These are phyloP conservation scores for Hormiphora californensis DNA, from an alignment of 37 sponge, comb jelly and placozoan species.

Conservation along the genomic window DNA sequence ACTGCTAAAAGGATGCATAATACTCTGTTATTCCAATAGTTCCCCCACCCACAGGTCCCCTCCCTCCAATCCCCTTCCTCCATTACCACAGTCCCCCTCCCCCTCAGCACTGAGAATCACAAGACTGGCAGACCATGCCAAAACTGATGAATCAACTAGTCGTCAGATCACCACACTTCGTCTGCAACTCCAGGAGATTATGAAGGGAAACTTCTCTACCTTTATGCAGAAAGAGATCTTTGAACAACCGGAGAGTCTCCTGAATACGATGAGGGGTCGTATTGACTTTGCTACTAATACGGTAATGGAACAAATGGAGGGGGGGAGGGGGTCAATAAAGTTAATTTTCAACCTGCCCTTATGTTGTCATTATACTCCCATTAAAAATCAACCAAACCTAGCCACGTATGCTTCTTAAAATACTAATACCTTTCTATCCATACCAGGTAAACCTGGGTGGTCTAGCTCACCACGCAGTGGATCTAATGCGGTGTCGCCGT, in stretches of 20 bases:
- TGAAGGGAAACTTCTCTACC: constrained; percentile 90
- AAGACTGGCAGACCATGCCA: constrained; percentile 65
- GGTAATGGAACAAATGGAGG: too few relatives aligned
- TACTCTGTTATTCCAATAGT: too few relatives aligned
- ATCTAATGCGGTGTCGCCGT: constrained; percentile 78
- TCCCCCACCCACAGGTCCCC: too few relatives aligned
- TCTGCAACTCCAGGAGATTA: constrained; percentile 91
- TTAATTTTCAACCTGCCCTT: background rate
- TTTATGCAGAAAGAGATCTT: constrained; percentile 99
- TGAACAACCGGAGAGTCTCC: constrained; percentile 94
- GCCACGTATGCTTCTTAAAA: background rate
- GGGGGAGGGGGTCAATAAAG: background rate
- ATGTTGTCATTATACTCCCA: too few relatives aligned
- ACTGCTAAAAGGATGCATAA: too few relatives aligned
- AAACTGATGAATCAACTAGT: constrained; percentile 55
- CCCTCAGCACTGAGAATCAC: constrained; percentile 75
- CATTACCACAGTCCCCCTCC: background rate
- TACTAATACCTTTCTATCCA: background rate
- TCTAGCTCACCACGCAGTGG: constrained; percentile 69
- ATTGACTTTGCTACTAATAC: constrained; percentile 60
- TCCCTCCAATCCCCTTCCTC: too few relatives aligned
- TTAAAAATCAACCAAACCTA: too few relatives aligned
- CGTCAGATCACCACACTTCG: constrained; percentile 85
- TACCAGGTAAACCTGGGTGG: constrained; percentile 80
- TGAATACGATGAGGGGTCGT: constrained; percentile 97